Evolutionary conservation across 2,797 vertebrate species (phyloP), one percentile per base, ranked within the genome.

Genomic region (Crax fasciolata): DNA sequence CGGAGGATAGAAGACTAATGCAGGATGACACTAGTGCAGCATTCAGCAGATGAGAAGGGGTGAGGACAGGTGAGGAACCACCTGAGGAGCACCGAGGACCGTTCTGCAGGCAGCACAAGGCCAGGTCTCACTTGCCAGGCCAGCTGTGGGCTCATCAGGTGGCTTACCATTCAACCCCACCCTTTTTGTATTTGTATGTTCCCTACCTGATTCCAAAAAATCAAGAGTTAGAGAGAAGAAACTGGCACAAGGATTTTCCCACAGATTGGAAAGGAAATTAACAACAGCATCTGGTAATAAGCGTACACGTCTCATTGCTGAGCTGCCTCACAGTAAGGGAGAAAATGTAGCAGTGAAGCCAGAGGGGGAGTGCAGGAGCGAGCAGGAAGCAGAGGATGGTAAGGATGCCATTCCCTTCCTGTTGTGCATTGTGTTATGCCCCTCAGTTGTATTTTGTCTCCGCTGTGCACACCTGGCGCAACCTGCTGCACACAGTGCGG

Each of bases 221-320:
- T 9, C 43, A 35, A 72, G 43, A 73, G 38, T 7, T 52, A n/a
- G 44, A 77, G 70, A 61, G 8, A 89, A 61, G 39, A 23, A 92
- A 65, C 4, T 1, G 52, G 25, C 57, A 17, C 12, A 28, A 57
- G 72, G 51, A 80, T 74, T 91, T 82, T 87, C 85, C 48, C 32
- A 32, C 5, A 41, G 92, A 68, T 35, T 28, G 23, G 15, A 44
- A 65, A 68, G 84, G 78, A 87, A 95, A 89, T 87, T 20, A 78
- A 24, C 54, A 83, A 54, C 79, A 74, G 48, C 44, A 43, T 76
- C 72, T 94, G 84, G 83, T 63, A 61, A 81, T 59, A 83, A 85
- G 68, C 75, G 55, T 74, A 44, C 44, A 14, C 3, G 7, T 63
- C 58, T 93, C 72, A 39, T 52, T 84, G 70, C 84, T 90, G 74